These are phyloP conservation scores for Acrossocheilus fasciatus DNA, from an alignment of 2,797 vertebrate genomes.

Conservation along the genomic window DNA sequence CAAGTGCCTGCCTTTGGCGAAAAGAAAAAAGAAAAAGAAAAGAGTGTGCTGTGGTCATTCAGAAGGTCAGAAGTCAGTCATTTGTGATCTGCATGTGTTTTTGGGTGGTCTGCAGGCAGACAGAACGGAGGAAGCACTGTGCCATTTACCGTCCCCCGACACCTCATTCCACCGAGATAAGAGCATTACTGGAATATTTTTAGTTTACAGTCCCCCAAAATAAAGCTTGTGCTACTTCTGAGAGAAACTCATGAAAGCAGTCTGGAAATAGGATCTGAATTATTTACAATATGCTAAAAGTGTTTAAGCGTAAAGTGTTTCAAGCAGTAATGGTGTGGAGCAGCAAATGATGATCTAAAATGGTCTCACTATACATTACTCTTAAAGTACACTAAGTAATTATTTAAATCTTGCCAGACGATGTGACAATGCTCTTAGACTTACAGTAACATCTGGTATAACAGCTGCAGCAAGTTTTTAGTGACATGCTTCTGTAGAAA, in stretches of 20 bases:
- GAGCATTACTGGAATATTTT: conserved; percentile 27
- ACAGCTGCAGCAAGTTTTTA: background rate
- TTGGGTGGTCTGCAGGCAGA: conserved; percentile 27
- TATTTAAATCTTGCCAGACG: background rate
- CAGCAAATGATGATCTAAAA: conserved; percentile 1
- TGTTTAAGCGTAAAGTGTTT: conserved; percentile 16
- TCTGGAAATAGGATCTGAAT: conserved; percentile 6
- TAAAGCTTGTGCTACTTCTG: background rate
- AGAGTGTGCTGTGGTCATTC: conserved; percentile 4
- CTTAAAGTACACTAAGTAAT: background rate
- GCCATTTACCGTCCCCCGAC: conserved; percentile 15
- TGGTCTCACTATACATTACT: background rate
- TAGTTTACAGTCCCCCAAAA: conserved; percentile 2
- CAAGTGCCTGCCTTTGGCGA: background rate
- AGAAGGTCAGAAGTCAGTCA: conserved; percentile 25
- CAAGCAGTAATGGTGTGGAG: background rate
- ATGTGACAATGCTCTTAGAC: background rate
- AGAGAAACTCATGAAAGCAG: conserved; percentile 1
- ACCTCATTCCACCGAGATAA: conserved; percentile 9
- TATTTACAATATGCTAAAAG: conserved; percentile 19
- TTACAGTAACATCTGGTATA: background rate
- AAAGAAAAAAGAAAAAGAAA: background rate
- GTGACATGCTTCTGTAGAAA: background rate
- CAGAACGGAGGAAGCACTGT: conserved; percentile 6
- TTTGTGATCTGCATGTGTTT: conserved; percentile 25